Base-by-base conservation (phyloP, 53 echinoderm and acorn worm species). In the Holothuria scabra region DNA sequence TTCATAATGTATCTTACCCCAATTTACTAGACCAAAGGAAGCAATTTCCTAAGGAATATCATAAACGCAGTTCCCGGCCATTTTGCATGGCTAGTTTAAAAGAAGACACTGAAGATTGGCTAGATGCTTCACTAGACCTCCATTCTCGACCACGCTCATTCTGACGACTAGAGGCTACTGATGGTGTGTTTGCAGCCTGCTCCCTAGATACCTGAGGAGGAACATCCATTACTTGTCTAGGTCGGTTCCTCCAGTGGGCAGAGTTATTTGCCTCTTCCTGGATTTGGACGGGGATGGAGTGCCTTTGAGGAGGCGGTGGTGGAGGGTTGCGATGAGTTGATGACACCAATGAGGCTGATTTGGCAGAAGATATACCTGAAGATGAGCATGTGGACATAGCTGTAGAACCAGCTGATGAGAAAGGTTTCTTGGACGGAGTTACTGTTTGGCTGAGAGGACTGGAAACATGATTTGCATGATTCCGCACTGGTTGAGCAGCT, bases 351-450 rank as follows among this genome's bases (percentile, higher is more conserved):
- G 89, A 89, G 25, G 90, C 56, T 2, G 88, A 85, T 49, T 90
- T 90, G 34, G 87, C 95, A 2, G 95, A 95, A 0, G 95, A 95
- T 5, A 95, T 88, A 19, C 95, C 95, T 12, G 95, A 95, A 20
- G 95, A 95, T 11, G 91, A 89, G 59, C 91, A 91, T 38, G 88
- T 86, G 34, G 84, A 81, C 35, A 71, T 70, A 29, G 18, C 52
- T 52, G 52, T 52, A 0, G 52, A 52, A 18, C 52, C 52, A 16
- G 60, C 81, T n/a, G 81, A 79, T 0, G 90, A 85, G 79, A 75
- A 79, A 12, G 84, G 60, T 59, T 79, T 79, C 65, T 81, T 81
- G 38, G 62, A 63, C 23, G 82, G 7, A 41, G 37, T 23, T 7
- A 81, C 82, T 9, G 46, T 38, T 59, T 57, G 79, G 46, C 28